phyloP scores from a whole-genome alignment of 1,140 invertebrate species.

The Chrysomallon squamiferum region DNA sequence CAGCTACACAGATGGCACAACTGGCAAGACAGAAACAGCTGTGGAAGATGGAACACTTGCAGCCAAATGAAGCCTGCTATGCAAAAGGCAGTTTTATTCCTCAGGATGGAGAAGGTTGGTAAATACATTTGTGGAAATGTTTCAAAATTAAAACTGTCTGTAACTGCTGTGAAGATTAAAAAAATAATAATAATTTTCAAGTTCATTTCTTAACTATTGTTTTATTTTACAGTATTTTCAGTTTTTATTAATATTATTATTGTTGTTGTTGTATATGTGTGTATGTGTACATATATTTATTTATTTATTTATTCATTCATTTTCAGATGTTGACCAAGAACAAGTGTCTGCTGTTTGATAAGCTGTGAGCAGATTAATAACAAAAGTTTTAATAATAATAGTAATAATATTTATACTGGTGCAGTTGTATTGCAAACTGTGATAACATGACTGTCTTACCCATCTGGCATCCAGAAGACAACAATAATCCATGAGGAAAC shows the following conservation, averaged over 20 bases:
- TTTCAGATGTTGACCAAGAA: slow-evolving; percentile 35
- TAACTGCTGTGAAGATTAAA: background rate
- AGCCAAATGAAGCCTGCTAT: slow-evolving; percentile 41
- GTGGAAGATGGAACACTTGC: slow-evolving; percentile 36
- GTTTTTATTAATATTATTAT: no score
- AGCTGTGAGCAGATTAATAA: background rate
- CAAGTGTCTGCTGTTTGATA: slow-evolving; percentile 44
- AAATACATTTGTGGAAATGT: background rate
- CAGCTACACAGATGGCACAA: slow-evolving; percentile 57
- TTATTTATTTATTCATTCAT: no score
- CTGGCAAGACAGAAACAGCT: slow-evolving; percentile 42
- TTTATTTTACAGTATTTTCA: no score
- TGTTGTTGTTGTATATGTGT: no score
- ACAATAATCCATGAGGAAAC: no score
- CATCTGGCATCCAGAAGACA: no score
- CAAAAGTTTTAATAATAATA: no score
- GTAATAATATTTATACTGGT: slow-evolving; percentile 6
- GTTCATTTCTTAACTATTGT: no score
- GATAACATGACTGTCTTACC: no score
- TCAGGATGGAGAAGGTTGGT: background rate
- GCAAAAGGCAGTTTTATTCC: slow-evolving; percentile 4
- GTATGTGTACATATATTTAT: no score
- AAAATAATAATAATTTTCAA: background rate
- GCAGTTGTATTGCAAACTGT: slow-evolving; percentile 8
- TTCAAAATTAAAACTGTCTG: background rate